These are phyloP conservation scores for Oscheius myriophilus DNA, from an alignment of 2,888 invertebrate species.

Conservation along the genomic window DNA sequence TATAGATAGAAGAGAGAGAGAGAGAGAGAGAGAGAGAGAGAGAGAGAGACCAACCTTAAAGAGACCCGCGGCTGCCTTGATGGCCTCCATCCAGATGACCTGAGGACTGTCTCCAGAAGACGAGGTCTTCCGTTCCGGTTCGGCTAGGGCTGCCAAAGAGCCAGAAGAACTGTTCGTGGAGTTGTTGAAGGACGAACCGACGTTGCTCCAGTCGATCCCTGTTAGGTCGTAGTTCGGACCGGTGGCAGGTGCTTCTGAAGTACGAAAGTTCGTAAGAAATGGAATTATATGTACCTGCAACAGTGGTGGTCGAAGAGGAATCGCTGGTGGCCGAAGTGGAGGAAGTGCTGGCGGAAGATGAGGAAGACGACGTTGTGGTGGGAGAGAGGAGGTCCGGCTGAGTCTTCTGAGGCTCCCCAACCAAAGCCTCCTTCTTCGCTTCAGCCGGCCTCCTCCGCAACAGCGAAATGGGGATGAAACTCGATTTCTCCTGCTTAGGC, in stretches of 20 bases:
- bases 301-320: not conserved
- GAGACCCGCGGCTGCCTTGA: conserved; percentile 36
- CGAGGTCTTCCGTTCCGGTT: conserved; percentile 14
- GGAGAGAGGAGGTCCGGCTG: conserved; percentile 5
- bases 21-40: too few relatives aligned
- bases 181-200: conserved; percentile 14
- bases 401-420: conserved; percentile 30
- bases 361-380: conserved; percentile 12
- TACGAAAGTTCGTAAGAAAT: not conserved
- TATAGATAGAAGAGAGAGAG: not conserved
- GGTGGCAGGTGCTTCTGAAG: conserved; percentile 18
- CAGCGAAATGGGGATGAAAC: conserved; percentile 45
- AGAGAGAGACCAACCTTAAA: conserved; percentile 19
- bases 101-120: conserved; percentile 7
- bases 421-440: conserved; percentile 39
- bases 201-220: conserved; percentile 22
- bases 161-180: not conserved
- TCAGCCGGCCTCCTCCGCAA: conserved; percentile 36
- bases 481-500: conserved; percentile 14
- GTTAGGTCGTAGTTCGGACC: conserved; percentile 21
- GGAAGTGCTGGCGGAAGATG: not conserved
- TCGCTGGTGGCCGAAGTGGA: not conserved
- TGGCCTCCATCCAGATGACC: conserved; percentile 37
- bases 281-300: too few relatives aligned
- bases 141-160: not conserved